Conservation (phyloP, 2,888 invertebrate species). For the Polydrusus cervinus region DNA sequence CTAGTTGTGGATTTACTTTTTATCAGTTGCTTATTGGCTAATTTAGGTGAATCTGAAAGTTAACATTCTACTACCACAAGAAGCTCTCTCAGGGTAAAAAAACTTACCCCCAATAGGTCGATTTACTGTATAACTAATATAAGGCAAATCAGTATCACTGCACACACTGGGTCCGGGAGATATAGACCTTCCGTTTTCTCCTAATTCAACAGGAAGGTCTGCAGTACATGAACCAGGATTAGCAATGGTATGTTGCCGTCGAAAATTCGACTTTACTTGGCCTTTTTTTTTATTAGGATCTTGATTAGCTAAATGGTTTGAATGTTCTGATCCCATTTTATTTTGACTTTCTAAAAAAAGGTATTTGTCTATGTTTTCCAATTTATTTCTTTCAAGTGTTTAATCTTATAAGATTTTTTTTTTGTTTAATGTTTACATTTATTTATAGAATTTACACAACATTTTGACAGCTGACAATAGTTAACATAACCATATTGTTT, state of each 20-base stretch:
- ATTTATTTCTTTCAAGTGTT: neutral
- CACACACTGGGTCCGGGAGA: conserved; percentile 93
- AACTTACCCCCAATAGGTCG: conserved; percentile 86
- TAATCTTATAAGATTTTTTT: neutral
- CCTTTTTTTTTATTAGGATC: conserved; percentile 64
- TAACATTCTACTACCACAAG: no score
- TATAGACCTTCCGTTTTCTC: conserved; percentile 75
- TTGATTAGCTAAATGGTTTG: conserved; percentile 62
- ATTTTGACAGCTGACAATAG: conserved; percentile 15
- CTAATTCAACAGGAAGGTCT: conserved; percentile 57
- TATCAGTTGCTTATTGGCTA: conserved; percentile 76
- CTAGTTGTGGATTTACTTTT: conserved; percentile 63
- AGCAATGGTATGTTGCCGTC: conserved; percentile 70
- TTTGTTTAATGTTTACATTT: no score
- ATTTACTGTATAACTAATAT: conserved; percentile 92
- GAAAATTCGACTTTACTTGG: conserved; percentile 60
- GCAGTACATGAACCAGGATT: conserved; percentile 67
- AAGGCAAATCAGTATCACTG: conserved; percentile 91
- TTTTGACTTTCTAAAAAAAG: neutral
- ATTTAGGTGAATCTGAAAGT: conserved; percentile 85
- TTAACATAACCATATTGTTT: neutral
- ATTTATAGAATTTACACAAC: no score
- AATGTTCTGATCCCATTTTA: conserved; percentile 70
- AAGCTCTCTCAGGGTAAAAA: no score
- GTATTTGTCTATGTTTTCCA: neutral